Evolutionary conservation across 92 coral and sea anemone species (phyloP).

Genomic region (Plumapathes pennacea): DNA sequence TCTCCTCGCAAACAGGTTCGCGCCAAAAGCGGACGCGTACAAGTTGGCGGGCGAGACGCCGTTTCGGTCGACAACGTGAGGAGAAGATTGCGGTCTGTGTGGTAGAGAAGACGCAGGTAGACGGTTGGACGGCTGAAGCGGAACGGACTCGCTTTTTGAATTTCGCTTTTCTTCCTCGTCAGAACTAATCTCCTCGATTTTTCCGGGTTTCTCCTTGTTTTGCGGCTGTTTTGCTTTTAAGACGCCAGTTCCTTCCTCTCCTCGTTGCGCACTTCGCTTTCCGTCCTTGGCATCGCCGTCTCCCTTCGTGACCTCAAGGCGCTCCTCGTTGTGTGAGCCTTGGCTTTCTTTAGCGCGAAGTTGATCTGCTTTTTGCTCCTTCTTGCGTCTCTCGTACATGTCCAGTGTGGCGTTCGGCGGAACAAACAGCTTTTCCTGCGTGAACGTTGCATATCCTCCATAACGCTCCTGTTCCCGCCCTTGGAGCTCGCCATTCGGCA

Average conservation of each 20-base stretch:
- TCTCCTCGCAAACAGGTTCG: constrained; percentile 14
- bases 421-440: constrained; percentile 68
- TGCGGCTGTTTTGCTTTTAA: constrained; percentile 13
- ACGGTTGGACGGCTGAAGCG: too few species aligned
- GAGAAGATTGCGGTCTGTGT: constrained; percentile 31
- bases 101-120: too few species aligned
- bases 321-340: constrained; percentile 11
- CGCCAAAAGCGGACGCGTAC: neutral
- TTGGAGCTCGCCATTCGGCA: constrained; percentile 10
- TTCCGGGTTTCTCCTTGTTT: constrained; percentile 4
- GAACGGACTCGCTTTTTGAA: too few species aligned
- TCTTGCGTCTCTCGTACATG: constrained; percentile 74
- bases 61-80: constrained; percentile 16
- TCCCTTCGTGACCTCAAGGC: constrained; percentile 3
- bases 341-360: too few species aligned
- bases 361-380: too few species aligned
- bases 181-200: constrained; percentile 34
- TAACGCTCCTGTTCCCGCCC: constrained; percentile 14
- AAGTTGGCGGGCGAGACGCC: constrained; percentile 1
- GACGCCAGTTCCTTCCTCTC: constrained; percentile 19
- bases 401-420: constrained; percentile 85
- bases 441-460: constrained; percentile 17
- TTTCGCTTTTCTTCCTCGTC: constrained; percentile 59
- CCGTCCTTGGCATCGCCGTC: constrained; percentile 10
- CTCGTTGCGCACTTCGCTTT: constrained; percentile 2